Evolutionary conservation across 2,113 vertebrate genomes (phyloP).

Genomic region (Malaclemys terrapin): DNA sequence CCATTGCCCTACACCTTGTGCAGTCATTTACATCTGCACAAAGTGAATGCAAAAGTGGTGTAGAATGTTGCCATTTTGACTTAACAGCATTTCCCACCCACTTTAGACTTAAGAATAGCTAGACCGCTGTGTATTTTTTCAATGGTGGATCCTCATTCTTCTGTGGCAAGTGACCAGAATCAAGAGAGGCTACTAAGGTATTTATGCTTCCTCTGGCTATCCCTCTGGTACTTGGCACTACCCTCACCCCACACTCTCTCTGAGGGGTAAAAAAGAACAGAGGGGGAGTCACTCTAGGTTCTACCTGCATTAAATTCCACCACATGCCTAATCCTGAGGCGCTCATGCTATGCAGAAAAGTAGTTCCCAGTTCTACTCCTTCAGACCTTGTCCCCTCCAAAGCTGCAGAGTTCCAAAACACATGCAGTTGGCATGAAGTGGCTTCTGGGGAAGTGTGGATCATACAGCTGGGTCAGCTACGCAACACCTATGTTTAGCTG

Average conservation of each 20-base stretch:
- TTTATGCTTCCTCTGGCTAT: conserved; percentile 50
- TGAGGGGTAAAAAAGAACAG: conserved; percentile 36
- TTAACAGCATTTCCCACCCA: conserved; percentile 12
- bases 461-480: neutral
- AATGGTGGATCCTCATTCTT: neutral
- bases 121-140: conserved; percentile 56
- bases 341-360: conserved; percentile 24
- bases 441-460: neutral
- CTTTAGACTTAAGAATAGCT: conserved; percentile 49
- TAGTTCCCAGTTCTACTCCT: neutral
- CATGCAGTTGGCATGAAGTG: neutral
- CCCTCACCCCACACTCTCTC: conserved; percentile 28
- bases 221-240: conserved; percentile 21
- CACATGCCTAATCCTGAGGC: neutral
- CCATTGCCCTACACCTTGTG: neutral
- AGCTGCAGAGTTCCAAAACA: neutral
- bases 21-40: neutral
- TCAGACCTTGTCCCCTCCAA: neutral
- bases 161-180: conserved; percentile 50
- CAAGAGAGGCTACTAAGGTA: conserved; percentile 33
- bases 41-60: neutral
- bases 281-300: conserved; percentile 25
- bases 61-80: conserved; percentile 24
- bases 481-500: neutral
- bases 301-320: conserved; percentile 8